Conservation (phyloP, 2,797 vertebrate species). For the Zalophus californianus region DNA sequence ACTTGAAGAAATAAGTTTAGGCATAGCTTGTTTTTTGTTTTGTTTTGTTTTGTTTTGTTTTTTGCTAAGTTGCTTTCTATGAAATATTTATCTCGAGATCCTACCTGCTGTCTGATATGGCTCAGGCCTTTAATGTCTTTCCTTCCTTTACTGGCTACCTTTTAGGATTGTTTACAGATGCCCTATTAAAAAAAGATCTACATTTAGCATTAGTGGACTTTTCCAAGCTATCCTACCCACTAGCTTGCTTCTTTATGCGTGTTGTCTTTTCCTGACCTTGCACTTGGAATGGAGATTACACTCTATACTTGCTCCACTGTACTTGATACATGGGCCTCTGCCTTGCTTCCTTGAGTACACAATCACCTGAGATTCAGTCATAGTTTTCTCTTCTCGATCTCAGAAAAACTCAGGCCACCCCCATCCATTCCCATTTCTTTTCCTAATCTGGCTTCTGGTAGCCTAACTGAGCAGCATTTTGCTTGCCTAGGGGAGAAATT, state of each 20-base stretch:
- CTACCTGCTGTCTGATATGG: neutral
- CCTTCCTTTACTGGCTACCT: neutral
- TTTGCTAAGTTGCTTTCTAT: neutral
- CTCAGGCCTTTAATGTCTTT: neutral
- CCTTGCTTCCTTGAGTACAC: neutral
- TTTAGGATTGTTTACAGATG: neutral
- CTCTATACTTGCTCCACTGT: neutral
- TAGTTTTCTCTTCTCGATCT: neutral
- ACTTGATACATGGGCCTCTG: neutral
- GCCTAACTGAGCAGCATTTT: neutral
- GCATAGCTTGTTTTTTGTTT: neutral
- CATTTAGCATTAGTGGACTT: too few species aligned
- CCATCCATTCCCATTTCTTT: neutral
- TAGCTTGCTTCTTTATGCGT: neutral
- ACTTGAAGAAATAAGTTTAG: neutral
- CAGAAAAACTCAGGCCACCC: neutral
- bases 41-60: neutral
- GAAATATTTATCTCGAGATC: neutral
- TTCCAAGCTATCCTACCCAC: neutral
- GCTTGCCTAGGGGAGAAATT: neutral
- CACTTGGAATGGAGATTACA: neutral
- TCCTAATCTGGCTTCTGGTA: neutral
- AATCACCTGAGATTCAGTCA: neutral
- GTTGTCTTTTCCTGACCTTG: neutral
- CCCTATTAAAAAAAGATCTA: neutral